Percentiles rank a stretch among this genome's conserved stretches.
Conservation (phyloP, 2,888 invertebrate species). For the Cheilosia grossa region DNA sequence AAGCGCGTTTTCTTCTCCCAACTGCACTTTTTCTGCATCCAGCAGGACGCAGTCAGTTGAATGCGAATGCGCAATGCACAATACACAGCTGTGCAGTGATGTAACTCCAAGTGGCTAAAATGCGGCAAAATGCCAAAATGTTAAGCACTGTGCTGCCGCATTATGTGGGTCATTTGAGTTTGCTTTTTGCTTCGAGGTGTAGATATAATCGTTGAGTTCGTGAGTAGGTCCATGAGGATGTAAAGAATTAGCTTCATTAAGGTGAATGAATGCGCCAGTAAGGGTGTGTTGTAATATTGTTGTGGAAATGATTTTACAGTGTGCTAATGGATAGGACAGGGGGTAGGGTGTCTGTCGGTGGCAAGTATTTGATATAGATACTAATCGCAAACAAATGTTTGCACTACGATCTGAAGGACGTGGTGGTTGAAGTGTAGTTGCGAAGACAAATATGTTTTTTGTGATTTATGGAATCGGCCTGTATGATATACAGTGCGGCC, state of each 20-base stretch:
- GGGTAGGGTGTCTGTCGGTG: neutral
- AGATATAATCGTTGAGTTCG: neutral
- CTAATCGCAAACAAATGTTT: neutral
- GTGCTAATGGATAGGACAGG: neutral
- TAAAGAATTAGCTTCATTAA: constrained; percentile 38
- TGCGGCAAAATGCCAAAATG: constrained; percentile 58
- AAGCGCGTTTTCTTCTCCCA: neutral
- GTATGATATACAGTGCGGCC: neutral
- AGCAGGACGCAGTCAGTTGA: constrained; percentile 43
- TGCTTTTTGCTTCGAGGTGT: constrained; percentile 12
- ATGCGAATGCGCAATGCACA: constrained; percentile 23
- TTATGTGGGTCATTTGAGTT: constrained; percentile 46
- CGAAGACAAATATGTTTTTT: too few species aligned
- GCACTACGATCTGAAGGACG: neutral
- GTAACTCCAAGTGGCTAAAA: constrained; percentile 35
- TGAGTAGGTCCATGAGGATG: constrained; percentile 26
- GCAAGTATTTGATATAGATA: neutral
- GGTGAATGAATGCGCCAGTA: constrained; percentile 2
- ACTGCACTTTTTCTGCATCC: constrained; percentile 25
- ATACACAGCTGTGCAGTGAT: constrained; percentile 9
- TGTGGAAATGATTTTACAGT: neutral
- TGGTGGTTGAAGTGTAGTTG: neutral
- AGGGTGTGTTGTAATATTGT: constrained; percentile 16
- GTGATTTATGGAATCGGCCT: neutral
- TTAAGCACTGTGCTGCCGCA: constrained; percentile 9